Evolutionary conservation across 2,797 vertebrate species (phyloP).

Genomic region (Ctenosaura bakeri): DNA sequence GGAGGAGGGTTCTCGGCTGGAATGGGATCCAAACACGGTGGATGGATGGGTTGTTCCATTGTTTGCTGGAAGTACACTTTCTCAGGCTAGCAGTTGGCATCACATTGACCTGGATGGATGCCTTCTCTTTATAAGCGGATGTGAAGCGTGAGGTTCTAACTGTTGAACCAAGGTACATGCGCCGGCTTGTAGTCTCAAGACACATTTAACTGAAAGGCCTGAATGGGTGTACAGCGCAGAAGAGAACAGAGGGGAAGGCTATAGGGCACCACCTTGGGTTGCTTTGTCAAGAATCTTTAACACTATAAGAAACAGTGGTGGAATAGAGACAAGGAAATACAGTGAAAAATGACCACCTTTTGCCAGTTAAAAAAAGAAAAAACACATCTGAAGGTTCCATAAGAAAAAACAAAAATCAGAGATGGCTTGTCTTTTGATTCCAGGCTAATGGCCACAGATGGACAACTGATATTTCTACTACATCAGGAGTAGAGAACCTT

Average conservation of each 20-base stretch:
- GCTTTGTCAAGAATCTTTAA: neutral
- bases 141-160: neutral
- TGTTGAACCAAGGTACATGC: rapidly evolving
- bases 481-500: neutral
- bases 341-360: neutral
- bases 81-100: rapidly evolving
- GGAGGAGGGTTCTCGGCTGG: neutral
- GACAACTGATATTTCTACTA: neutral
- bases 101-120: neutral
- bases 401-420: neutral
- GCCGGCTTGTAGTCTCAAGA: slow-evolving; percentile 53
- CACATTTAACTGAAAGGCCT: slow-evolving; percentile 52
- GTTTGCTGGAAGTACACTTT: neutral
- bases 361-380: too few relatives aligned
- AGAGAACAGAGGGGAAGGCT: too few relatives aligned
- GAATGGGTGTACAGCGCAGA: neutral
- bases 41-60: rapidly evolving
- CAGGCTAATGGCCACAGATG: neutral
- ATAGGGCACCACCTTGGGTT: neutral
- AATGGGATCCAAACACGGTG: neutral
- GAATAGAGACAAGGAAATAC: neutral
- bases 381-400: too few relatives aligned
- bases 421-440: too few relatives aligned
- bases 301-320: neutral
- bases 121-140: neutral